Conservation (phyloP, 1,140 invertebrate genomes). For the Pantala flavescens region DNA sequence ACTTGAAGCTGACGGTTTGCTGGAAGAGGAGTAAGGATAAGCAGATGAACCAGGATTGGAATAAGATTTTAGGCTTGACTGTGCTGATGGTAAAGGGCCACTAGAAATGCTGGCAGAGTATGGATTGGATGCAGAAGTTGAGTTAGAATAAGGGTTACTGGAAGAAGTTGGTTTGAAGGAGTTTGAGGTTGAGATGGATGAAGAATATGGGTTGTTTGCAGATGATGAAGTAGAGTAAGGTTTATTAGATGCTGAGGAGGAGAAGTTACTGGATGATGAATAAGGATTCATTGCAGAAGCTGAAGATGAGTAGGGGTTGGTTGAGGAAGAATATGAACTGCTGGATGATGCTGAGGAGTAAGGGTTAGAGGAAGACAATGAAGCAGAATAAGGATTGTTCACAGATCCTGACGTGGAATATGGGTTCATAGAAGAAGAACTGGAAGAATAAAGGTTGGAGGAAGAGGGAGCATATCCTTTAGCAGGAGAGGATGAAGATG, state of each 20-base stretch:
- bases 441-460: background rate
- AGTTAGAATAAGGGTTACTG: background rate
- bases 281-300: background rate
- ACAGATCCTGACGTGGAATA: background rate
- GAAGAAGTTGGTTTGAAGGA: background rate
- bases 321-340: background rate
- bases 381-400: background rate
- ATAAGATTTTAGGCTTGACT: background rate
- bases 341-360: background rate
- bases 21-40: background rate
- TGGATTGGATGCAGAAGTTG: background rate
- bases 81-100: background rate
- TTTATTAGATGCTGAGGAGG: background rate
- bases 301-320: background rate
- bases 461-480: too few relatives aligned
- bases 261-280: background rate
- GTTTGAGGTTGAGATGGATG: background rate
- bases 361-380: background rate
- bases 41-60: background rate
- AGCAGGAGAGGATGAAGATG: too few relatives aligned
- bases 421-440: background rate
- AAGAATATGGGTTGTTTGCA: slow-evolving; percentile 17
- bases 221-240: slow-evolving; percentile 17
- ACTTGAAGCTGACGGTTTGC: background rate
- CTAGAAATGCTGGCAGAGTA: background rate